Evolutionary conservation across 2,797 vertebrate species (phyloP).

Genomic region (Podarcis lilfordi): DNA sequence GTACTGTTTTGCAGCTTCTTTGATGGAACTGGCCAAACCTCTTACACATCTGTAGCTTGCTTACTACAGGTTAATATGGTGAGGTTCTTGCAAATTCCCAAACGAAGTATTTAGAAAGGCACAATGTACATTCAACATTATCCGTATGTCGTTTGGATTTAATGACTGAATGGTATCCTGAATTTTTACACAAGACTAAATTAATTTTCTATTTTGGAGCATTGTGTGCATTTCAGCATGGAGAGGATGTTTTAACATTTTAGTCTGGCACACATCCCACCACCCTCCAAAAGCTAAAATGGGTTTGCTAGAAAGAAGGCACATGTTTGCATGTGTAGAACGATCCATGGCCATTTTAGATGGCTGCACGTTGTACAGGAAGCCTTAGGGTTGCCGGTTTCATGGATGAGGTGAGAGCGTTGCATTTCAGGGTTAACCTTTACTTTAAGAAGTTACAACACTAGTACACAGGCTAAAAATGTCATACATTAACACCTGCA

Average conservation of each 20-base stretch:
- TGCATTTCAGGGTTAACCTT: slow-evolving; percentile 80
- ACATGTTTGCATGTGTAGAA: slow-evolving; percentile 67
- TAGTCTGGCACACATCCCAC: slow-evolving; percentile 71
- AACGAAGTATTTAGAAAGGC: slow-evolving; percentile 71
- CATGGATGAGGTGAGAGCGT: slow-evolving; percentile 74
- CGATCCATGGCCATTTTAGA: slow-evolving; percentile 75
- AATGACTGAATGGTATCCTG: slow-evolving; percentile 68
- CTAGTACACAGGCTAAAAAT: slow-evolving; percentile 82
- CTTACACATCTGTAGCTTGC: slow-evolving; percentile 76
- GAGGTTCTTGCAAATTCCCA: slow-evolving; percentile 74
- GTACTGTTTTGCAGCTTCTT: slow-evolving; percentile 82
- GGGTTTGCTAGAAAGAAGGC: slow-evolving; percentile 57
- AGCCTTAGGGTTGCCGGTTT: slow-evolving; percentile 73
- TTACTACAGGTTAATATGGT: slow-evolving; percentile 72
- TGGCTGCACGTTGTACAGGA: slow-evolving; percentile 71
- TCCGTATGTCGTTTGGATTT: slow-evolving; percentile 73
- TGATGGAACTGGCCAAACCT: slow-evolving; percentile 78
- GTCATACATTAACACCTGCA: slow-evolving; percentile 83
- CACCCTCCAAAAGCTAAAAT: slow-evolving; percentile 72
- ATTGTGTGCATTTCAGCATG: slow-evolving; percentile 68
- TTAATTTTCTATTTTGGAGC: slow-evolving; percentile 66
- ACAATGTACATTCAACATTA: slow-evolving; percentile 75
- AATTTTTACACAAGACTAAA: slow-evolving; percentile 72
- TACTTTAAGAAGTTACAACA: slow-evolving; percentile 83
- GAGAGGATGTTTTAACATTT: slow-evolving; percentile 65